A percentile compares a stretch with the other conserved stretches of the same genome.
Evolutionary conservation across 2,888 invertebrate genomes (phyloP).

Genomic region (Drosophila siamana): DNA sequence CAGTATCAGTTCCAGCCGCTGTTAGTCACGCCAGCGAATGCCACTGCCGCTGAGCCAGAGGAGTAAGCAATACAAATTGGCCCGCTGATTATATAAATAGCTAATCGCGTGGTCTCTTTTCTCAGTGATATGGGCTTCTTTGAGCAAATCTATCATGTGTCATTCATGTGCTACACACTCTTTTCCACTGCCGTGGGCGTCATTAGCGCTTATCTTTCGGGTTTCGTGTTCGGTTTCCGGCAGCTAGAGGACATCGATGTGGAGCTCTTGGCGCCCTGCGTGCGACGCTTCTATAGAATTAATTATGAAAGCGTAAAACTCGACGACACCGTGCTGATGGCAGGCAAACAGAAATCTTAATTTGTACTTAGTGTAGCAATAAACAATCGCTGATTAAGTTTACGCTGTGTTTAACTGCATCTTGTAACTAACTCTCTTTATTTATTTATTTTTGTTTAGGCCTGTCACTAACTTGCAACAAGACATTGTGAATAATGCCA

Average conservation of each 20-base stretch:
- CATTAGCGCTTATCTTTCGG: slow-evolving; percentile 87
- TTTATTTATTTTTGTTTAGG: neutral
- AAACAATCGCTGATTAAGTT: slow-evolving; percentile 37
- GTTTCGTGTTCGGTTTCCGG: slow-evolving; percentile 86
- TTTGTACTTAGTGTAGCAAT: slow-evolving; percentile 38
- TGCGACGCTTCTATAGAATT: slow-evolving; percentile 86
- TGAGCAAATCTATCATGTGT: slow-evolving; percentile 87
- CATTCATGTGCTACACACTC: slow-evolving; percentile 90
- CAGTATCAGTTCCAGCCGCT: slow-evolving; percentile 87
- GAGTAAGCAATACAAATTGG: slow-evolving; percentile 24
- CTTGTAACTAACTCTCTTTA: neutral
- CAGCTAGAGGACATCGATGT: slow-evolving; percentile 87
- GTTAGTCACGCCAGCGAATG: slow-evolving; percentile 49
- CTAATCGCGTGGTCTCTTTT: neutral
- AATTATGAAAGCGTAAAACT: slow-evolving; percentile 76
- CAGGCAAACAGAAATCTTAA: slow-evolving; percentile 41
- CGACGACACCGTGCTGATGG: slow-evolving; percentile 58
- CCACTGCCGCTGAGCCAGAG: slow-evolving; percentile 26
- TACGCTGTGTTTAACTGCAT: slow-evolving; percentile 27
- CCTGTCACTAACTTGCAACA: slow-evolving; percentile 19
- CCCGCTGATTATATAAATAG: neutral
- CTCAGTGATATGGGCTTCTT: slow-evolving; percentile 56
- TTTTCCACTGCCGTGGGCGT: slow-evolving; percentile 88
- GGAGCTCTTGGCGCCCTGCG: slow-evolving; percentile 88
- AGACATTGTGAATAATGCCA: neutral